phyloP scores from a whole-genome alignment of 2,797 vertebrate species.

The Sibirionetta formosa region DNA sequence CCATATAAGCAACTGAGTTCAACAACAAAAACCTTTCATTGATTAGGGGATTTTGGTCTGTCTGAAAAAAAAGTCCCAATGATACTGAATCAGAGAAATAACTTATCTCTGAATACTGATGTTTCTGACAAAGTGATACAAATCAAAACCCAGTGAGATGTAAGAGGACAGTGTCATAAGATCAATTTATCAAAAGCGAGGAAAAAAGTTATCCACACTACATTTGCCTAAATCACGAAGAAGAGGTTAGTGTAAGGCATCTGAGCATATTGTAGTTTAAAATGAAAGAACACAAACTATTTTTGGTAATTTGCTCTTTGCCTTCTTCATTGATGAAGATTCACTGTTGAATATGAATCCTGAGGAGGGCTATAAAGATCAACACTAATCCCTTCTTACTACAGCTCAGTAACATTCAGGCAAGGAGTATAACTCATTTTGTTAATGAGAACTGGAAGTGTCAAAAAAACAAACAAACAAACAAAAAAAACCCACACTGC shows the following conservation, averaged over 20 bases:
- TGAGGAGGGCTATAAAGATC: neutral
- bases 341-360: neutral
- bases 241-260: neutral
- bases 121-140: neutral
- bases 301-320: neutral
- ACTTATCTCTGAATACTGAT: neutral
- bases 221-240: neutral
- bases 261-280: neutral
- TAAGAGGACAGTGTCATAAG: neutral
- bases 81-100: neutral
- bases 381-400: neutral
- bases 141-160: neutral
- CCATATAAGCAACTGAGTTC: neutral
- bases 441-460: conserved; percentile 14
- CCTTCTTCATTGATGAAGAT: neutral
- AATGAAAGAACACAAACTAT: neutral
- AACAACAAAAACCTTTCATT: neutral
- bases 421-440: neutral
- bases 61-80: neutral
- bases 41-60: neutral
- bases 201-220: neutral
- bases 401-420: neutral
- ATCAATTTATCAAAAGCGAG: neutral
- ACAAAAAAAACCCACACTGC: neutral
- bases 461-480: neutral